phyloP scores from a whole-genome alignment of 2,113 vertebrate genomes.

The Heterotis niloticus region DNA sequence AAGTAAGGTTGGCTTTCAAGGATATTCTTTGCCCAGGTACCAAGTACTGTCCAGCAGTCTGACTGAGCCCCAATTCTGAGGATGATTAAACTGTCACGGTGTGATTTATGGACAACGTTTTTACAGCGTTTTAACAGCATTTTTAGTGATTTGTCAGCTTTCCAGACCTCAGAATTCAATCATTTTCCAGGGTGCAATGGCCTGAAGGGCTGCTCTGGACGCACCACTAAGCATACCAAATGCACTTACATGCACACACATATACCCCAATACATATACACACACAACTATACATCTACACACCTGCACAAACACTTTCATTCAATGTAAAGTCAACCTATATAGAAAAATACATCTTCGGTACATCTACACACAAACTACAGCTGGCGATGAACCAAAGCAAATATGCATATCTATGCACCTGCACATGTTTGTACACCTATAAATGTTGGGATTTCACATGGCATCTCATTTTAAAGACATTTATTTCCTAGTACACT shows the following conservation, averaged over 20 bases:
- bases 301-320: not conserved
- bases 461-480: no score
- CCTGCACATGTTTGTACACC: not conserved
- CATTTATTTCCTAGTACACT: no score
- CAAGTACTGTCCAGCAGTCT: slow-evolving; percentile 38
- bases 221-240: slow-evolving; percentile 41
- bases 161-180: slow-evolving; percentile 61
- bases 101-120: slow-evolving; percentile 61
- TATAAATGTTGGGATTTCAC: no score
- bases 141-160: slow-evolving; percentile 65
- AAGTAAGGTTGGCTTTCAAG: slow-evolving; percentile 23
- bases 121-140: slow-evolving; percentile 47
- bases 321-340: not conserved
- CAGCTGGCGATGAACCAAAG: not conserved
- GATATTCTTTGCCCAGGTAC: slow-evolving; percentile 37
- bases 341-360: not conserved
- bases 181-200: slow-evolving; percentile 50
- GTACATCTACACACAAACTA: not conserved
- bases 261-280: slow-evolving; percentile 27
- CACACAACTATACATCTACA: not conserved
- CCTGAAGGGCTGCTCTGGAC: slow-evolving; percentile 45
- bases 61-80: slow-evolving; percentile 44
- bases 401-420: not conserved
- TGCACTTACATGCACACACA: slow-evolving; percentile 37
- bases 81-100: slow-evolving; percentile 69